phyloP scores from a whole-genome alignment of 2,888 invertebrate genomes.

The Lithodes maja region DNA sequence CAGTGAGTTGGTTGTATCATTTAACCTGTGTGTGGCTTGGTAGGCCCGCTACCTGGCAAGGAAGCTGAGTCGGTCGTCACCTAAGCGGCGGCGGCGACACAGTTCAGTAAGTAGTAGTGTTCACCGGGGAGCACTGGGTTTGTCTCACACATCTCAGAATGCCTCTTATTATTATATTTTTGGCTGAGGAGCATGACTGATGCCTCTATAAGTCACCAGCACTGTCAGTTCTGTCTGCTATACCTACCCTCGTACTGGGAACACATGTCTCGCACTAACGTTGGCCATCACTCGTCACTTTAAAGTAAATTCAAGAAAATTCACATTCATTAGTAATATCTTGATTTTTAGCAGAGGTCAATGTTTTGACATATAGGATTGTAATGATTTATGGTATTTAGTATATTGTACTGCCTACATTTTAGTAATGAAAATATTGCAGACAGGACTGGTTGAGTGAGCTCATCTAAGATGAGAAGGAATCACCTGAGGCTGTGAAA shows the following conservation, averaged over 20 bases:
- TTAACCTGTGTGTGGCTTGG: constrained; percentile 57
- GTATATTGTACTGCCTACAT: too few species aligned
- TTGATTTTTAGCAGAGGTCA: too few species aligned
- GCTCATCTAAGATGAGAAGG: constrained; percentile 22
- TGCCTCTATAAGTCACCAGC: constrained; percentile 45
- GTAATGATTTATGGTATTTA: too few species aligned
- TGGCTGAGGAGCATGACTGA: constrained; percentile 58
- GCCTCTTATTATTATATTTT: constrained; percentile 41
- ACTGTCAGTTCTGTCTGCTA: constrained; percentile 28
- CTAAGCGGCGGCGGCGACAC: constrained; percentile 67
- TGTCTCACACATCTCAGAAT: constrained; percentile 56
- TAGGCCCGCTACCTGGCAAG: constrained; percentile 67
- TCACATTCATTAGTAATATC: too few species aligned
- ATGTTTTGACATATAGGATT: too few species aligned
- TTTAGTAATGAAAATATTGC: background rate
- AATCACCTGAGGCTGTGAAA: constrained; percentile 34
- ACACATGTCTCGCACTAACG: background rate
- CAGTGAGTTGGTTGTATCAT: constrained; percentile 31
- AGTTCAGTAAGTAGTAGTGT: constrained; percentile 60
- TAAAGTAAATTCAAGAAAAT: too few species aligned
- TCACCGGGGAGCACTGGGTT: constrained; percentile 40
- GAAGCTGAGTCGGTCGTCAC: constrained; percentile 67
- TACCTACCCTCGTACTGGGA: background rate
- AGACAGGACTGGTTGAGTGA: constrained; percentile 6
- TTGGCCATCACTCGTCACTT: too few species aligned